These are phyloP conservation scores for Drosophila paulistorum DNA, from an alignment of 1,140 invertebrate genomes.

Conservation along the genomic window DNA sequence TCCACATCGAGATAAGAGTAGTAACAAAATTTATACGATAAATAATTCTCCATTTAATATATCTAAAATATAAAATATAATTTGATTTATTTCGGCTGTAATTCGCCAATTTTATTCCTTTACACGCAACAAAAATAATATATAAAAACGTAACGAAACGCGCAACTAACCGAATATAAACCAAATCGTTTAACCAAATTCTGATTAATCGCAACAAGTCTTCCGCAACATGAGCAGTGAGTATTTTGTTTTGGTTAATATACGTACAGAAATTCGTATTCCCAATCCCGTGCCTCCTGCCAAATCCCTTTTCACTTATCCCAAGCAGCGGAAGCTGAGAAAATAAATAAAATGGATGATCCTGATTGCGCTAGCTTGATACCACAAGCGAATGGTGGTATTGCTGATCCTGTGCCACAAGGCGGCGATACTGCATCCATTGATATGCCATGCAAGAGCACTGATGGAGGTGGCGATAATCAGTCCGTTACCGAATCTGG, in stretches of 20 bases:
- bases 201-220: constrained; percentile 29
- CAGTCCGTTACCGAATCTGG: constrained; percentile 12
- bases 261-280: neutral
- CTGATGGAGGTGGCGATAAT: constrained; percentile 33
- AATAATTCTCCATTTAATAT: neutral
- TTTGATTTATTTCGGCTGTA: constrained; percentile 18
- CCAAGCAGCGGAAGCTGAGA: constrained; percentile 3
- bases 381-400: neutral
- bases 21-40: constrained; percentile 10
- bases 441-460: constrained; percentile 36
- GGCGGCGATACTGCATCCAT: neutral
- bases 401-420: neutral
- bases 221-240: constrained; percentile 77
- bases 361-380: neutral
- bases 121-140: neutral
- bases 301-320: neutral
- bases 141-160: neutral
- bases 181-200: neutral
- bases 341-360: neutral
- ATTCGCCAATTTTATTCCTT: neutral
- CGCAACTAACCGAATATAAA: constrained; percentile 20
- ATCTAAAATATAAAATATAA: neutral
- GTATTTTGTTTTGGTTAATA: constrained; percentile 39
- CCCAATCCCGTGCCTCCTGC: no score
- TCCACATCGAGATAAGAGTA: neutral